Base-by-base conservation (phyloP, 2,888 invertebrate species). In the Caenorhabditis doughertyi region DNA sequence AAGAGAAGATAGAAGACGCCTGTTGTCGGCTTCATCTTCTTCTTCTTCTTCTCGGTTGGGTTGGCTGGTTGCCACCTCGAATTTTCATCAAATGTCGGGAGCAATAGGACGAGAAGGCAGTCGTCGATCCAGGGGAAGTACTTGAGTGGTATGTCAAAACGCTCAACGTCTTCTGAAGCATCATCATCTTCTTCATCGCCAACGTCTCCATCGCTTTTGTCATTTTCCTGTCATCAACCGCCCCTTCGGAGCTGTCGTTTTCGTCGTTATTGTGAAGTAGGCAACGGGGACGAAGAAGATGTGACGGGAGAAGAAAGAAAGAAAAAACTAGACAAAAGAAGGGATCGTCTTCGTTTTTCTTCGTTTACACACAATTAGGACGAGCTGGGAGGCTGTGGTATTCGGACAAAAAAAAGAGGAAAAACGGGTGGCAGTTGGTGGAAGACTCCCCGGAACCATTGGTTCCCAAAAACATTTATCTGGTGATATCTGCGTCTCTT, bases 131-230 rank as follows among this genome's bases (percentile, higher is more conserved):
- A 49, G 23, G 18, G 21, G 56, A 55, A 76, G 35, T 58, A 77
- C 77, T 77, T 77, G 62, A 77, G 77, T 77, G 68, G 68, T 76
- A 77, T 77, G 77, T 77, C 77, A 77, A 67, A 76, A 39, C 67
- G 76, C 76, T 76, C 74, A 56, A 76, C 76, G 64, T 76, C 77
- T 68, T 77, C 77, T 77, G 68, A 67, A 67, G 67, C 76, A 67
- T 76, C 76, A 76, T 67, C 67, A 76, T 76, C 76, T 56, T 44
- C 73, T 39, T 39, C 39, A 13, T 39, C 39, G 23, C 25, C 64
- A 18, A 25, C 72, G 23, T 70, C 49, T 47, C 23, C 55, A 18
- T 55, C 73, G 51, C 32, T 47, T 49, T 56, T 56, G 62, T 68
- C 68, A 39, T 67, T 64, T 49, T 65, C 74, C 56, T 74, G 64